phyloP scores from a whole-genome alignment of 2,797 vertebrate genomes.

The Aselliscus stoliczkanus region DNA sequence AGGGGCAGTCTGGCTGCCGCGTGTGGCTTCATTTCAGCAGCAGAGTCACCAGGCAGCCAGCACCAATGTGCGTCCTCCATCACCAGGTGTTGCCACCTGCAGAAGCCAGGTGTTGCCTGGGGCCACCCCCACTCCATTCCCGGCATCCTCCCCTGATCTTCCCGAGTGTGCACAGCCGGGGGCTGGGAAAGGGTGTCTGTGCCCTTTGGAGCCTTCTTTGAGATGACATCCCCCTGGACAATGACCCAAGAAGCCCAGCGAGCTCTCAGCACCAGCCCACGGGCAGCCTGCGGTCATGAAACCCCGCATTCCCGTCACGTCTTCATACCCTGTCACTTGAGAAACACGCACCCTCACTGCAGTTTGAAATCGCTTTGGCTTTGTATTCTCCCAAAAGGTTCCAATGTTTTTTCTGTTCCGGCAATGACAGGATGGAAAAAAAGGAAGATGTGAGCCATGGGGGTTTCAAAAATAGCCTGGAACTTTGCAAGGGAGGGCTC shows the following conservation, averaged over 20 bases:
- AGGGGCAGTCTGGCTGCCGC: not conserved
- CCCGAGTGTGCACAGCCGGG: too few relatives aligned
- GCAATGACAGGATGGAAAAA: constrained; percentile 59
- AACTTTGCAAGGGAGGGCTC: constrained; percentile 71
- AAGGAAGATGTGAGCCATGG: constrained; percentile 64
- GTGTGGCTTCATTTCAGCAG: not conserved
- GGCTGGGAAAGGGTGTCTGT: not conserved
- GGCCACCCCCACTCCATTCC: too few relatives aligned
- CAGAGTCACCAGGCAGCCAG: not conserved
- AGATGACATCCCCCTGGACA: not conserved
- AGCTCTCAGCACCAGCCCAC: not conserved
- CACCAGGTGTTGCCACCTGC: not conserved
- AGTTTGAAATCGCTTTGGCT: constrained; percentile 63
- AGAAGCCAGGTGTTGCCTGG: not conserved
- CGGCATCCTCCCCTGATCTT: not conserved
- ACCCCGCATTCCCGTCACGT: constrained; percentile 18
- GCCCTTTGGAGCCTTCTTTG: not conserved
- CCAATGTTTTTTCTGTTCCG: constrained; percentile 40
- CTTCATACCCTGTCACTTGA: constrained; percentile 28
- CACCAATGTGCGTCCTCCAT: too few relatives aligned
- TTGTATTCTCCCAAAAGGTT: constrained; percentile 54
- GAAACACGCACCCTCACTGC: constrained; percentile 56
- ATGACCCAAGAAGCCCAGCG: not conserved
- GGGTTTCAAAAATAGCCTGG: constrained; percentile 69
- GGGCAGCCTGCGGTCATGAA: not conserved